Conservation (phyloP, 2,113 vertebrate genomes). For the Aphyosemion australe region DNA sequence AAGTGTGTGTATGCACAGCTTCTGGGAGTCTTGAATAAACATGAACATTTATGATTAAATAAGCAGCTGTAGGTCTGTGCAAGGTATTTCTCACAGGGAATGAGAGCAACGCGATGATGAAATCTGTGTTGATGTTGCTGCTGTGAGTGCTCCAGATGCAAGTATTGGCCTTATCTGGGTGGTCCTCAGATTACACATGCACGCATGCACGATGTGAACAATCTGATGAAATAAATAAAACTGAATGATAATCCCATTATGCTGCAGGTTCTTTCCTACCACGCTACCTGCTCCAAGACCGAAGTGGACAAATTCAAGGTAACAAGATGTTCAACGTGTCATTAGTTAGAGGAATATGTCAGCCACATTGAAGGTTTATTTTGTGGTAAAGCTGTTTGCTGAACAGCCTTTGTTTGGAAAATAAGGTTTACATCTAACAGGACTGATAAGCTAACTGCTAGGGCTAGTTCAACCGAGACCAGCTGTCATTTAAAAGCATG, state of each 20-base stretch:
- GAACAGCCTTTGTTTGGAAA: too few relatives aligned
- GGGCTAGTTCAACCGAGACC: too few relatives aligned
- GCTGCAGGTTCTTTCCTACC: constrained; percentile 94
- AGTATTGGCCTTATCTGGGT: constrained; percentile 30
- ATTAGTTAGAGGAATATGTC: too few relatives aligned
- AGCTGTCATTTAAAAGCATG: background rate
- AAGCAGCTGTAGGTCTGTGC: constrained; percentile 58
- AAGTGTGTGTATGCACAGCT: constrained; percentile 54
- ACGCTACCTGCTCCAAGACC: constrained; percentile 97
- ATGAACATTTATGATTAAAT: constrained; percentile 75
- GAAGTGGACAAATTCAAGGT: constrained; percentile 99
- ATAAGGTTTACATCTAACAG: too few relatives aligned
- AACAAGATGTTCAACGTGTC: constrained; percentile 41
- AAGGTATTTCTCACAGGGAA: constrained; percentile 68
- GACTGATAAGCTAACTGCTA: too few relatives aligned
- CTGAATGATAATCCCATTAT: constrained; percentile 53
- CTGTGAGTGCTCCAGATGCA: constrained; percentile 30
- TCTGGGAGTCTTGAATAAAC: constrained; percentile 74
- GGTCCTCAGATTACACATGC: constrained; percentile 7
- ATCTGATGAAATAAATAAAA: too few relatives aligned
- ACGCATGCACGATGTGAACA: too few relatives aligned
- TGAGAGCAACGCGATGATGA: constrained; percentile 48
- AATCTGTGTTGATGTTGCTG: constrained; percentile 51
- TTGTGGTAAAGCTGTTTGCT: too few relatives aligned
- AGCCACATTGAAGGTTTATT: too few relatives aligned